A percentile compares a stretch with the other conserved stretches of the same genome.
phyloP scores from a whole-genome alignment of 2,888 invertebrate species.

The Microdon myrmicae region DNA sequence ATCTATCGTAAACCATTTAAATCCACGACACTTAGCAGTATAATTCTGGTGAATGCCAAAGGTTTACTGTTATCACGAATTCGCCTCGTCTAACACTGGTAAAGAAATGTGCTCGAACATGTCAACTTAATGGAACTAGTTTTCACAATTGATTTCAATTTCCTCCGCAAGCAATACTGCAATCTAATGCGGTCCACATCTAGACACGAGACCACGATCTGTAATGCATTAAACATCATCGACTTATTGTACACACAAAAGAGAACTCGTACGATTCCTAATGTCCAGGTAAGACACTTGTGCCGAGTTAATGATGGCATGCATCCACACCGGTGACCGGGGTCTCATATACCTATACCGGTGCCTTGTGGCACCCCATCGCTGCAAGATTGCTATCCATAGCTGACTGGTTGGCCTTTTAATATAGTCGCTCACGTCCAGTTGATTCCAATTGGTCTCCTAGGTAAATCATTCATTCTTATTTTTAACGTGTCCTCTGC shows the following conservation, averaged over 20 bases:
- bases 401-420: too few relatives aligned
- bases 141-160: constrained; percentile 39
- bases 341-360: constrained; percentile 7
- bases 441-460: too few relatives aligned
- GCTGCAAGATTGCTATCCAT: constrained; percentile 37
- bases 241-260: constrained; percentile 40
- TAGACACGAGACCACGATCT: too few relatives aligned
- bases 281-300: constrained; percentile 42
- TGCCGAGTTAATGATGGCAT: constrained; percentile 39
- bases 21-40: constrained; percentile 17
- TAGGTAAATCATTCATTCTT: too few relatives aligned
- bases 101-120: constrained; percentile 38
- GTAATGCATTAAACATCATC: constrained; percentile 45
- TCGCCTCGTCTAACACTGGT: constrained; percentile 35
- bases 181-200: too few relatives aligned
- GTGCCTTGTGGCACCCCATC: constrained; percentile 18
- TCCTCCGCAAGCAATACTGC: constrained; percentile 13
- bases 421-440: too few relatives aligned
- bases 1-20: too few relatives aligned
- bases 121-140: constrained; percentile 46
- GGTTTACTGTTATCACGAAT: constrained; percentile 44
- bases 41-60: constrained; percentile 14
- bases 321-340: constrained; percentile 17
- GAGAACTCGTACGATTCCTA: constrained; percentile 26
- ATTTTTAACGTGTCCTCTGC: too few relatives aligned